Evolutionary conservation across 2,888 invertebrate genomes (phyloP), one percentile per base, ranked within the genome.

Genomic region (Drepana falcataria): DNA sequence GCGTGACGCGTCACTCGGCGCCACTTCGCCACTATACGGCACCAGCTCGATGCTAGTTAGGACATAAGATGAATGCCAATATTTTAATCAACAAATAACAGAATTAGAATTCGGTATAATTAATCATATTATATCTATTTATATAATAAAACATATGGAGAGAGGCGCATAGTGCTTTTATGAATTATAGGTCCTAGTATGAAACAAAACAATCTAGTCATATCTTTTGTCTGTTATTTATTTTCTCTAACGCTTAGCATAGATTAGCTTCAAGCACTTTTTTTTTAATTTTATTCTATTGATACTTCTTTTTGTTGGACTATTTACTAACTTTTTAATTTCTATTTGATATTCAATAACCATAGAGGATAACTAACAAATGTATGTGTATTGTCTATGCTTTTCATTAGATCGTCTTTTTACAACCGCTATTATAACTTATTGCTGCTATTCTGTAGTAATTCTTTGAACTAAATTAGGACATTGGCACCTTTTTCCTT

Each of bases 151-250:
- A 77, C 81, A 85, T 87, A 87, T 83, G 87, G 79, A 87, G 84
- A 90, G 85, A 87, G 81, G 89, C 88, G 91, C 89, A 87, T 91
- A 91, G 91, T 89, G 91, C 91, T 90, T 91, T 83, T 89, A 89
- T 88, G 84, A 85, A 86, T 79, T 73, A 87, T 91, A 91, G 90
- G 75, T 83, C 76, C 79, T 90, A 90, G 88, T 78, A 80, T 79
- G 85, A 85, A 84, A 85, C 87, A 85, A 85, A 85, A 85, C 77
- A 72, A 87, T 88, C 91, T 91, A 91, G 91, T 91, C 91, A 91
- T 91, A 91, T 91, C 89, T 85, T 74, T 77, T 85, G 21, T 90
- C 81, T 80, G 83, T 86, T 84, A 78, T 79, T 85, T 84, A 75
- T 82, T 86, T 83, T 85, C 75, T 83, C 86, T 86, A 83, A 85